Percentiles rank a stretch among this genome's conserved stretches.
Evolutionary conservation across 2,113 vertebrate genomes (phyloP).

Genomic region (Gnathonemus echidnorhynchus): DNA sequence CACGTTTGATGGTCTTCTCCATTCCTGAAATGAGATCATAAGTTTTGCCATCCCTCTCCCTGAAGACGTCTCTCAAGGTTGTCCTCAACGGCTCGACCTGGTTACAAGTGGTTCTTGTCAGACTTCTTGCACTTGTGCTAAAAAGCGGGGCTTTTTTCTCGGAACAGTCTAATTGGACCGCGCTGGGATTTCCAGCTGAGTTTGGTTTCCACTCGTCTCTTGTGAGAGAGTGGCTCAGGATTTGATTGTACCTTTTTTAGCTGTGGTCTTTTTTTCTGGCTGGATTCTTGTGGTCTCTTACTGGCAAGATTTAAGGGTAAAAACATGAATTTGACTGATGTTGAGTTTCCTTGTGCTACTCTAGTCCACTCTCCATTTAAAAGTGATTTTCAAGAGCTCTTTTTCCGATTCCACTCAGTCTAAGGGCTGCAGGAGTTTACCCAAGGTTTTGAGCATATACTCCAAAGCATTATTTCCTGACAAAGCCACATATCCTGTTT

Average conservation of each 20-base stretch:
- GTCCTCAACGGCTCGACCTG: neutral
- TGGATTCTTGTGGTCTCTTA: neutral
- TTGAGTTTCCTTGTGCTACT: neutral
- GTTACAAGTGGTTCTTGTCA: neutral
- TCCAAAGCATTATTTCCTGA: neutral
- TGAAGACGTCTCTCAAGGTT: constrained; percentile 7
- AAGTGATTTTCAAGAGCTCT: neutral
- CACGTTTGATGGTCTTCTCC: neutral
- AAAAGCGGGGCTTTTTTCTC: neutral
- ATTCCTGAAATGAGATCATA: neutral
- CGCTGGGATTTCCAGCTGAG: constrained; percentile 3
- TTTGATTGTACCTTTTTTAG: neutral
- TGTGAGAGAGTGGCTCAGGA: neutral
- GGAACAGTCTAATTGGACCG: neutral
- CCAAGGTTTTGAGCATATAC: neutral
- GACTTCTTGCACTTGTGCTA: neutral
- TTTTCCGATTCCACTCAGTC: neutral
- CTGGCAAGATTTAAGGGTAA: neutral
- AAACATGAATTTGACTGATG: neutral
- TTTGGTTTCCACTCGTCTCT: neutral
- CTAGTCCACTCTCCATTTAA: neutral
- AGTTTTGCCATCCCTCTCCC: constrained; percentile 9
- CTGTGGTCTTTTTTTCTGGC: constrained; percentile 3
- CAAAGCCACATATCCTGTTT: neutral
- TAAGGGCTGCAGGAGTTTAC: neutral